Conservation (phyloP, 2,797 vertebrate genomes). For the Margarornis squamiger region DNA sequence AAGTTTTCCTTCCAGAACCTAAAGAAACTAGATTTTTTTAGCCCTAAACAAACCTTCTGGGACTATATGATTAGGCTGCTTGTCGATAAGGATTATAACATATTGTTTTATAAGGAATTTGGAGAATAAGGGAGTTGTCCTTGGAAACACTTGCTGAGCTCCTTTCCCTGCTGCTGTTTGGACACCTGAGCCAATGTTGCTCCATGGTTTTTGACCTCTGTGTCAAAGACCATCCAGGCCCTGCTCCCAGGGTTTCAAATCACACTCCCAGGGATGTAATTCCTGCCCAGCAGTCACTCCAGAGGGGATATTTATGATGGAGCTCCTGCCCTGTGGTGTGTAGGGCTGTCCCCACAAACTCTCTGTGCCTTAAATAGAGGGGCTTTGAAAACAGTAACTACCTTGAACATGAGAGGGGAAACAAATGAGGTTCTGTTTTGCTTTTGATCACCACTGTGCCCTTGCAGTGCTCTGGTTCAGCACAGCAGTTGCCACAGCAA, state of each 20-base stretch:
- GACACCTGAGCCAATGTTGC: accelerated
- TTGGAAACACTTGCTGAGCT: neutral
- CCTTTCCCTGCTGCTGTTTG: neutral
- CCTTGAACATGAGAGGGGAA: neutral
- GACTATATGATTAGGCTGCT: neutral
- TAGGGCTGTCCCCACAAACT: neutral
- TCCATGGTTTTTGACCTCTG: neutral
- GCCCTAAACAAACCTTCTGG: neutral
- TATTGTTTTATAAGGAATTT: neutral
- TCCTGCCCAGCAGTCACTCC: neutral
- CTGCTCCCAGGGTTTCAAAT: neutral
- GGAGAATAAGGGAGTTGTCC: neutral
- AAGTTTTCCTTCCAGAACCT: neutral
- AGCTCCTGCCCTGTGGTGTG: neutral
- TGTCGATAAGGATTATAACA: neutral
- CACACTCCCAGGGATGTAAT: neutral
- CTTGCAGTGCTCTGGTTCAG: neutral
- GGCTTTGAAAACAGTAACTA: neutral
- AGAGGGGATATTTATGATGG: neutral
- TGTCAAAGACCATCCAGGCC: neutral
- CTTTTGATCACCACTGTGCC: neutral
- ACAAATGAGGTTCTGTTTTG: neutral
- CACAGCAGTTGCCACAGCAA: neutral
- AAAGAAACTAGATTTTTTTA: neutral
- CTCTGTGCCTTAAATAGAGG: neutral